Evolutionary conservation across 2,113 vertebrate species (phyloP), one percentile per base, ranked within the genome.

Genomic region (Alouatta palliata): DNA sequence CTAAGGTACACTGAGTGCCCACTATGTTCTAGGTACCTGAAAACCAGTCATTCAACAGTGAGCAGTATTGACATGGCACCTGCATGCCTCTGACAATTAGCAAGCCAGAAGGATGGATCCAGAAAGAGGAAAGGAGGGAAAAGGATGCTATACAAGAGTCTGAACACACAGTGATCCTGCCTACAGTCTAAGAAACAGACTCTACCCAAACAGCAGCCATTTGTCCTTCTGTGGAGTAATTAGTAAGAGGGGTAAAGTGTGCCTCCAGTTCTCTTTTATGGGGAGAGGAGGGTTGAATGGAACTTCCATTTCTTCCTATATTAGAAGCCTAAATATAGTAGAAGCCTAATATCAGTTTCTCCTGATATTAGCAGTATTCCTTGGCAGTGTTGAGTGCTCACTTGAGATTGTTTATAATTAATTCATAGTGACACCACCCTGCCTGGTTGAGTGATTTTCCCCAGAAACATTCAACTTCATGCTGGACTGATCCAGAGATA

Each of bases 371-470:
- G 40, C 76, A 80, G 16, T 47, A 25, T 87, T 90, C 70, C 75
- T 83, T 43, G 17, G 43, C 73, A 37, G 25, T 85, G 19, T 12
- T 40, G 54, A 61, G 2, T 47, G 12, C 27, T 40, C 58, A 61
- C 73, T 40, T 95, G 82, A 43, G 49, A 75, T 45, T 66, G 12
- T 27, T 77, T 93, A 81, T 95, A 95, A 89, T 92, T 77, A 89
- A 95, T 82, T 94, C 27, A 75, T n/a, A 66, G 71, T 49, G 37
- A 56, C 52, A 49, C 80, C 37, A 90, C 32, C 30, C 64, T 91
- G 20, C 77, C 45, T 95, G 17, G 12, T 58, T 90, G 81, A 95
- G 71, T 84, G 23, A 71, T 87, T 87, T 58, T 64, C n/a, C 66
- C 27, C 21, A 43, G n/a, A 87, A 95, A 66, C 32, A 43, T 54